Conservation (phyloP, 1,140 invertebrate genomes). For the Fopius arisanus region DNA sequence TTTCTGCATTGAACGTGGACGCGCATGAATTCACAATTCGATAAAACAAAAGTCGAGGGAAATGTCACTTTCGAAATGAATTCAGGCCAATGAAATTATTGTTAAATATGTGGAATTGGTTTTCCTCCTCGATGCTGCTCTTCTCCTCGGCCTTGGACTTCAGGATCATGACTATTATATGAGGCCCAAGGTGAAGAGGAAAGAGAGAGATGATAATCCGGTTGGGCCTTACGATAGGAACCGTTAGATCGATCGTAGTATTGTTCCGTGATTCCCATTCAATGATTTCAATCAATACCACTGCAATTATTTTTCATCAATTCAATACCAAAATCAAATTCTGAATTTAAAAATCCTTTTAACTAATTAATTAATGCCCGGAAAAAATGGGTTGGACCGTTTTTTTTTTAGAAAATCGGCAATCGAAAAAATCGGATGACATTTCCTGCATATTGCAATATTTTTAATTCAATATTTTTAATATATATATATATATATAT, state of each 20-base stretch:
- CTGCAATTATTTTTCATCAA: not conserved
- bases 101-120: not conserved
- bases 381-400: too few relatives aligned
- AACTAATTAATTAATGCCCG: not conserved
- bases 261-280: conserved; percentile 36
- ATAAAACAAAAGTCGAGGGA: conserved; percentile 7
- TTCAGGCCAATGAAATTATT: conserved; percentile 24
- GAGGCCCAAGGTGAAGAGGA: not conserved
- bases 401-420: too few relatives aligned
- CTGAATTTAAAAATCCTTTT: too few relatives aligned
- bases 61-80: conserved; percentile 26
- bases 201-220: conserved; percentile 19
- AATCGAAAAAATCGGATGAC: too few relatives aligned
- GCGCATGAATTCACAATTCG: conserved; percentile 15
- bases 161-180: conserved; percentile 23
- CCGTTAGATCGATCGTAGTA: conserved; percentile 40
- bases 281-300: not conserved
- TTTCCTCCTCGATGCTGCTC: not conserved
- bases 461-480: too few relatives aligned
- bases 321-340: not conserved
- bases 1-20: conserved; percentile 16
- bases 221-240: conserved; percentile 38
- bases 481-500: too few relatives aligned
- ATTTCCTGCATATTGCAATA: too few relatives aligned
- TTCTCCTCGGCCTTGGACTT: conserved; percentile 28